Evolutionary conservation across 2,888 invertebrate genomes (phyloP).

Genomic region (Zygogramma bicolorata): DNA sequence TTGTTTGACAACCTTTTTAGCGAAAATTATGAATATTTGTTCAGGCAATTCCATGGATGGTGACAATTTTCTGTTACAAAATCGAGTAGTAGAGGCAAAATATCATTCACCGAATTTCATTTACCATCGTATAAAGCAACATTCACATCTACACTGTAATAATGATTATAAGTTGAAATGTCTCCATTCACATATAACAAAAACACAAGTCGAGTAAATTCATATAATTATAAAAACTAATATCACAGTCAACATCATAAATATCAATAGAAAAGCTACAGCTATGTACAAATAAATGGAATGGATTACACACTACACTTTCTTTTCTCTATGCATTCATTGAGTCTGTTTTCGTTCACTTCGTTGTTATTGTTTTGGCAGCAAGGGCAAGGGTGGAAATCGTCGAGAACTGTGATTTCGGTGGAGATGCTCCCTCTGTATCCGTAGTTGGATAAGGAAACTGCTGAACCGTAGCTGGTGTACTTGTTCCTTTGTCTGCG

Average conservation of each 20-base stretch:
- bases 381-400: slow-evolving; percentile 47
- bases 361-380: slow-evolving; percentile 49
- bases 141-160: not conserved
- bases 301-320: slow-evolving; percentile 37
- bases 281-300: slow-evolving; percentile 19
- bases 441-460: slow-evolving; percentile 54
- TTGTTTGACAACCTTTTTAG: slow-evolving; percentile 7
- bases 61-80: not conserved
- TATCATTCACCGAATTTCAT: not conserved
- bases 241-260: slow-evolving; percentile 31
- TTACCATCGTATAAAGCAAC: not conserved
- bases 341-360: slow-evolving; percentile 57
- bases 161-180: not conserved
- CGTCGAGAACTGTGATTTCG: slow-evolving; percentile 59
- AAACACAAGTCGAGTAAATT: not conserved
- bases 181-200: not conserved
- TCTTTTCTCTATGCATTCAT: slow-evolving; percentile 56
- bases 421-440: slow-evolving; percentile 58
- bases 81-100: not conserved
- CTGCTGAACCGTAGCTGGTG: slow-evolving; percentile 49
- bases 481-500: slow-evolving; percentile 49
- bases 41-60: not conserved
- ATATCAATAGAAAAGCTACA: not conserved
- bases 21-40: slow-evolving; percentile 7
- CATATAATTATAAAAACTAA: slow-evolving; percentile 1